Evolutionary conservation across 2,797 vertebrate genomes (phyloP).

Genomic region (Xenops minutus): DNA sequence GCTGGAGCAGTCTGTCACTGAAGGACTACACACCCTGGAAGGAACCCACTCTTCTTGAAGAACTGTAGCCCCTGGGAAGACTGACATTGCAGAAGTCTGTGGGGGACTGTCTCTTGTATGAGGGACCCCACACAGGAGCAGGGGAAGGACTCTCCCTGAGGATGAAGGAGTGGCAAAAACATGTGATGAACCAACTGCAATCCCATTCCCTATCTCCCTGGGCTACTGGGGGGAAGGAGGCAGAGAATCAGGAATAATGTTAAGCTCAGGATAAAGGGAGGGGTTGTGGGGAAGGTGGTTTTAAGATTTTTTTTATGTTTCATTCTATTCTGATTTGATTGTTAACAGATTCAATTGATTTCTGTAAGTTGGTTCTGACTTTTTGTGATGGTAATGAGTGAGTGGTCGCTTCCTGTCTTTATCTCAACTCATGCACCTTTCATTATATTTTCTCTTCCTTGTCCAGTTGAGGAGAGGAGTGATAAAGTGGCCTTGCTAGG

Average conservation of each 20-base stretch:
- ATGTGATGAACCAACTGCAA: no score
- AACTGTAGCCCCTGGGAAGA: neutral
- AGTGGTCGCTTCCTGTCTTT: neutral
- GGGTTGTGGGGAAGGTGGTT: accelerated
- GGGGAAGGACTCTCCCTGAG: neutral
- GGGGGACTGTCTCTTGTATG: neutral
- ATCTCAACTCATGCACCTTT: neutral
- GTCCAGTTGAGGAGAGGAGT: neutral
- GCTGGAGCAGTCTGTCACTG: neutral
- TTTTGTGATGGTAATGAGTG: neutral
- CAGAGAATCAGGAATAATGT: neutral
- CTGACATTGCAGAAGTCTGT: neutral
- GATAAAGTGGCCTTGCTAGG: neutral
- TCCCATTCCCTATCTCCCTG: neutral
- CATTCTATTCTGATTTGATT: neutral
- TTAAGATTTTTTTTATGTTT: neutral
- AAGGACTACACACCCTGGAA: neutral
- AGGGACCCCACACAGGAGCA: neutral
- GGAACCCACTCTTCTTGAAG: neutral
- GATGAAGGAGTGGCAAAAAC: neutral
- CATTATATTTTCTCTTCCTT: neutral
- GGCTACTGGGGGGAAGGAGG: neutral
- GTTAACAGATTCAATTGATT: neutral
- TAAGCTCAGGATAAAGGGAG: neutral
- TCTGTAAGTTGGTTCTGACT: neutral